Evolutionary conservation across 2,113 vertebrate species (phyloP), one percentile per base, ranked within the genome.

Genomic region (Herpailurus yagouaroundi): DNA sequence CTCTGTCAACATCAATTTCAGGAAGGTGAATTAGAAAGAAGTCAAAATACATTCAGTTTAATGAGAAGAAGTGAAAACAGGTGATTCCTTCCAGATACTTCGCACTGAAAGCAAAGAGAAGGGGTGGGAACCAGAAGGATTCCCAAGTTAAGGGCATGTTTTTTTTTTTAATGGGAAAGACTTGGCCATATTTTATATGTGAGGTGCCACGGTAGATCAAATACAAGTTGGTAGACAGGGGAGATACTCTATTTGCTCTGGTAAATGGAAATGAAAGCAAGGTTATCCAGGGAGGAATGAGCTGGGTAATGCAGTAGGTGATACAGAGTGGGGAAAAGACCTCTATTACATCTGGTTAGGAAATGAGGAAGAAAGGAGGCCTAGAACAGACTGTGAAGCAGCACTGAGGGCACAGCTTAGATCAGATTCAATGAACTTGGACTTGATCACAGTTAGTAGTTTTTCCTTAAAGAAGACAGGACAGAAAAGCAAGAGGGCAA

Each of bases 231-330:
- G 73, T 12, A n/a, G 57, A 52, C 19, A 79, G 8, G 19, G 33
- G n/a, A 97, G 19, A 63, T 21, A 5, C 14, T 79, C 3, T 29
- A 93, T 88, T 84, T 89, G n/a, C 33, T 88, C 45, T 96, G 29
- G 52, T 73, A 93, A 91, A 73, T 3, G 87, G n/a, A 94, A 92
- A 97, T 12, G 10, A 97, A 89, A 91, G 10, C 6, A 57, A 87
- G 82, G 31, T 23, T 73, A 96, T 66, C 9, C 36, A 86, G 41
- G 84, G 41, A 92, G n/a, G 36, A 95, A 89, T 23, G 31, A 33
- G 12, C 41, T 55, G 87, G 7, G n/a, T 73, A 27, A 92, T 25
- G 18, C 18, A 90, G 23, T 48, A 93, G 5, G 13, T 73, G n/a
- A 89, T 25, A 8, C 23, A 90, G 12, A 91, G 57, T 1, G 12